Percentiles rank a stretch among this genome's conserved stretches.
These are phyloP conservation scores for Standfussiana lucernea DNA, from an alignment of 2,888 invertebrate genomes.

Conservation along the genomic window DNA sequence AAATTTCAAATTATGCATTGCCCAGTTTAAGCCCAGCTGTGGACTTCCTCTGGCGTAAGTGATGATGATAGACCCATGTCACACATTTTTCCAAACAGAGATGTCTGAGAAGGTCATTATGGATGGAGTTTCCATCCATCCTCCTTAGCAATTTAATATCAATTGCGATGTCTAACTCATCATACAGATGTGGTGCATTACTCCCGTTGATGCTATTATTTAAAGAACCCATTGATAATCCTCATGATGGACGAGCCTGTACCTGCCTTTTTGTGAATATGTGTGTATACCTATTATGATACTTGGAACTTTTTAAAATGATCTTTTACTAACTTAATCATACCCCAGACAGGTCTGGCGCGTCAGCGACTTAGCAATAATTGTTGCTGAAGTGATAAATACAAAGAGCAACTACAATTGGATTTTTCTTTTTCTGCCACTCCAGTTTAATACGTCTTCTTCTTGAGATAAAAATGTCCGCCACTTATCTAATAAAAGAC, in stretches of 20 bases:
- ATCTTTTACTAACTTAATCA: constrained; percentile 19
- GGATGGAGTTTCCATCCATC: neutral
- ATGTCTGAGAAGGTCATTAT: neutral
- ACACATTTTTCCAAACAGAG: neutral
- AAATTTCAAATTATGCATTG: neutral
- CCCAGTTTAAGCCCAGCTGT: neutral
- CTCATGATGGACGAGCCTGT: neutral
- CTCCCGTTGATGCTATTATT: neutral
- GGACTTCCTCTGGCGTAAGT: neutral
- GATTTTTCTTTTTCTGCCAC: constrained; percentile 24
- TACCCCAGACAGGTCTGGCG: constrained; percentile 22
- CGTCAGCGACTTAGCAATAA: constrained; percentile 31
- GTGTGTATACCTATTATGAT: neutral
- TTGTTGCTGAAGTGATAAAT: constrained; percentile 38
- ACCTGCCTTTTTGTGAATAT: neutral
- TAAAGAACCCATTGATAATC: neutral
- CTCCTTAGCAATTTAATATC: neutral
- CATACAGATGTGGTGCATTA: neutral
- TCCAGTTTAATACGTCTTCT: constrained; percentile 10
- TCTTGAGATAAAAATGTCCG: constrained; percentile 31
- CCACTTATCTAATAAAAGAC: constrained; percentile 37
- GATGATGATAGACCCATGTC: neutral
- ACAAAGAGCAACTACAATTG: constrained; percentile 20
- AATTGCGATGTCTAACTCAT: neutral
- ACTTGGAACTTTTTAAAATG: neutral